phyloP scores from a whole-genome alignment of 2,113 vertebrate genomes.

The Platichthys stellatus region DNA sequence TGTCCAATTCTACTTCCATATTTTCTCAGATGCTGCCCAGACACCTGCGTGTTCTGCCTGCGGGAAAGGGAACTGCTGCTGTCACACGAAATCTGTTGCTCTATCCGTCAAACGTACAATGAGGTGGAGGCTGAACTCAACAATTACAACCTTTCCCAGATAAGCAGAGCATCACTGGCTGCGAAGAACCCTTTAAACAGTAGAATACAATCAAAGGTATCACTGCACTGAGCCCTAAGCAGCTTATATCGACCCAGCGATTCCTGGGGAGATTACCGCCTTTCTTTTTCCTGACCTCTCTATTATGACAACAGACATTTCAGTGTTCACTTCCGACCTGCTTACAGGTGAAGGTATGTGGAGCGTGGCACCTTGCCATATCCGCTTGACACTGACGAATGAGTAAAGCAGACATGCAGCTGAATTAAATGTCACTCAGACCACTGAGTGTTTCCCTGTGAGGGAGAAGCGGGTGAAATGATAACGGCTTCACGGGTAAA shows the following conservation, averaged over 20 bases:
- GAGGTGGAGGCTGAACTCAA: conserved; percentile 41
- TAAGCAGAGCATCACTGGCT: conserved; percentile 48
- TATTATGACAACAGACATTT: conserved; percentile 31
- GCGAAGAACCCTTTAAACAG: conserved; percentile 21
- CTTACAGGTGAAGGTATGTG: conserved; percentile 12
- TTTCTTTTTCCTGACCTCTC: conserved; percentile 34
- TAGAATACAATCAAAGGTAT: conserved; percentile 26
- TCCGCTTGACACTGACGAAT: conserved; percentile 16
- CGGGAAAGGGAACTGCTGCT: conserved; percentile 27
- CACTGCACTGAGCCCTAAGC: conserved; percentile 8
- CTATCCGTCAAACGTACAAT: conserved; percentile 57
- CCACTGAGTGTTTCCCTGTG: conserved; percentile 34
- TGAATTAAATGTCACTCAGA: conserved; percentile 58
- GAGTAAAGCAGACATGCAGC: conserved; percentile 32
- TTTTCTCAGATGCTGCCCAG: conserved; percentile 14
- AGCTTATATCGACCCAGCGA: conserved; percentile 4
- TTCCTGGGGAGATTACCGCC: conserved; percentile 14
- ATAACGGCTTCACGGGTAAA: conserved; percentile 7
- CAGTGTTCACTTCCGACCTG: conserved; percentile 29
- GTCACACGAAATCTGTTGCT: conserved; percentile 59
- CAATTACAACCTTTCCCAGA: conserved; percentile 46
- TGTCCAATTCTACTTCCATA: background rate
- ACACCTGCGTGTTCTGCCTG: conserved; percentile 35
- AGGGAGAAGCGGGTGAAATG: conserved; percentile 21
- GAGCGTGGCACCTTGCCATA: background rate